Evolutionary conservation across 2,888 invertebrate genomes (phyloP).

Genomic region (Lycia hirtaria): DNA sequence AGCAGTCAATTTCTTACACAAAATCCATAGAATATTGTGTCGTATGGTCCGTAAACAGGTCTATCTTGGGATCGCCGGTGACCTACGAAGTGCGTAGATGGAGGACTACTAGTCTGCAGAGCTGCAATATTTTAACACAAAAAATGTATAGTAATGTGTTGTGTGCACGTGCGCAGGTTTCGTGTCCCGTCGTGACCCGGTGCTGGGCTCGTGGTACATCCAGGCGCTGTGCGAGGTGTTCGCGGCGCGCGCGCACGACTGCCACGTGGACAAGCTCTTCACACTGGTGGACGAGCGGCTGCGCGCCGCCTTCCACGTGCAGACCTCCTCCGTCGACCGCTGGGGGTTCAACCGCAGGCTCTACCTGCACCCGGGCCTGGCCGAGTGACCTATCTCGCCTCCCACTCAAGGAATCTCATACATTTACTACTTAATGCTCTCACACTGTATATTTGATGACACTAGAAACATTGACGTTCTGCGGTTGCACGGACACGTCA

Average conservation of each 20-base stretch:
- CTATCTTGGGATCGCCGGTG: no score
- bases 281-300: conserved; percentile 86
- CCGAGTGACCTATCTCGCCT: conserved; percentile 47
- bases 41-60: no score
- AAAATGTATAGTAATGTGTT: no score
- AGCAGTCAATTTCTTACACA: no score
- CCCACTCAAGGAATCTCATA: no score
- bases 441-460: no score
- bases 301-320: conserved; percentile 69
- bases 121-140: not conserved
- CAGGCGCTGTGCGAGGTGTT: conserved; percentile 88
- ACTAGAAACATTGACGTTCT: no score
- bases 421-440: no score
- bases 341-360: conserved; percentile 88
- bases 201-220: conserved; percentile 89
- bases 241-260: conserved; percentile 86
- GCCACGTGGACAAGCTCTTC: conserved; percentile 87
- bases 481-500: no score
- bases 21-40: no score
- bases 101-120: not conserved
- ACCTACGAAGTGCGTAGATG: no score
- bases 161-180: conserved; percentile 68
- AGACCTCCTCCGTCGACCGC: conserved; percentile 87
- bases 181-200: conserved; percentile 85
- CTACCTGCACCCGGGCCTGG: conserved; percentile 89